Base-by-base conservation (phyloP, 1,140 invertebrate species). In the Euglossa dilemma region DNA sequence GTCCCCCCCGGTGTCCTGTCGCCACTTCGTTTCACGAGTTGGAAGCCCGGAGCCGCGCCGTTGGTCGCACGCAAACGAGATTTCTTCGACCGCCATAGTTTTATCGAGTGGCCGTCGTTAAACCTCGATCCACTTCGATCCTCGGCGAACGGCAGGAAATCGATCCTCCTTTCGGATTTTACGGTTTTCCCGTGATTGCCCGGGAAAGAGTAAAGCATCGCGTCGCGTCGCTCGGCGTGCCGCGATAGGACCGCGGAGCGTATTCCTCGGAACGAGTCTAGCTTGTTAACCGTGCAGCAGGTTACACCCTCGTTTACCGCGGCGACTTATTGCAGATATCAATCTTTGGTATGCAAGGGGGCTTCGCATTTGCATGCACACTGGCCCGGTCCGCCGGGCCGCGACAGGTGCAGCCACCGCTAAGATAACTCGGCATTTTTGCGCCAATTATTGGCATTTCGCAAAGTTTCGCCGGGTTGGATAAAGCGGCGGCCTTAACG, bases 371-470 rank as follows among this genome's bases (percentile, higher is more conserved):
- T 91, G 90, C 90, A 92, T 91, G 90, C 87, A 66, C 56, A 23
- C 71, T 72, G 83, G 70, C 74, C 76, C 81, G 88, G 83, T 85
- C 85, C 85, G 63, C 66, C 64, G 63, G 72, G 36, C 43, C 23
- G 20, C 83, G 91, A 92, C 92, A 93, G 92, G 91, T 93, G 92
- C 87, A 78, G 23, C 59, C 23, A 18, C 18, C 45, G 23, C 69
- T 50, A 81, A 85, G 90, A 92, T 93, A 92, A 92, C 86, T 69
- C 23, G 45, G 83, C 87, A 91, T 90, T 91, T 92, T 91, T 90
- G 85, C 85, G 90, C 90, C 92, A 92, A 93, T 93, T 93, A 93
- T 93, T 91, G 91, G 90, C 87, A 92, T 92, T 92, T 92, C 87
- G 85, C 73, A 82, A 89, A 90, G 87, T 87, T 80, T 88, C 74